These are phyloP conservation scores for Hemicordylus capensis DNA, from an alignment of 2,113 vertebrate species.

Conservation along the genomic window DNA sequence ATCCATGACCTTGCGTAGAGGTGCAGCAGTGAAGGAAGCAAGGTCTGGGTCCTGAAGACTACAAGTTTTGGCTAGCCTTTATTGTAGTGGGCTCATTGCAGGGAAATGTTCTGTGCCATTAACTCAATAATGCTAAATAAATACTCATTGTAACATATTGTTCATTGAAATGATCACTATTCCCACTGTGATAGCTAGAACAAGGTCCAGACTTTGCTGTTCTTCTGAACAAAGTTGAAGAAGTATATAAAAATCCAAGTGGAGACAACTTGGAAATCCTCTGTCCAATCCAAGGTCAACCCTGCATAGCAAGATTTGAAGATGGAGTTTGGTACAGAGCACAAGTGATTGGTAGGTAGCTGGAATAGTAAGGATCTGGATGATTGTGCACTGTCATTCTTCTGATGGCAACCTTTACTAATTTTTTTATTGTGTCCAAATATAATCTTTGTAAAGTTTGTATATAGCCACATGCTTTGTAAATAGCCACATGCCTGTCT, in stretches of 20 bases:
- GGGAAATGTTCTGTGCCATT: neutral
- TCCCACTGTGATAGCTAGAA: slow-evolving; percentile 75
- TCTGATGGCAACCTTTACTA: neutral
- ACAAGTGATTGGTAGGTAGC: slow-evolving; percentile 81
- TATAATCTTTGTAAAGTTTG: neutral
- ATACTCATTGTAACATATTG: neutral
- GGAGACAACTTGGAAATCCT: slow-evolving; percentile 72
- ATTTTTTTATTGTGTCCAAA: neutral
- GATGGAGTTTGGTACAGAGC: slow-evolving; percentile 89
- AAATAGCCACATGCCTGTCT: neutral
- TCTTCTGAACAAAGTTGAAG: slow-evolving; percentile 80
- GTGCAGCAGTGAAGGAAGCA: too few relatives aligned
- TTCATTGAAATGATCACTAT: neutral
- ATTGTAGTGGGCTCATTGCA: too few relatives aligned
- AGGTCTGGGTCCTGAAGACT: too few relatives aligned
- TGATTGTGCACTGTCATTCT: neutral
- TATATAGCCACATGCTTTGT: neutral
- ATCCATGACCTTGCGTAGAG: too few relatives aligned
- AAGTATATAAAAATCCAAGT: slow-evolving; percentile 72
- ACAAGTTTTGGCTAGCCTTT: too few relatives aligned
- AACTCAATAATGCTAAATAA: neutral
- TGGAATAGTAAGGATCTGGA: neutral
- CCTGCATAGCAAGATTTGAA: slow-evolving; percentile 85
- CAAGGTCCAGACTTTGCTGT: slow-evolving; percentile 73
- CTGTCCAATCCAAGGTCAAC: slow-evolving; percentile 82